Percentiles rank a stretch among this genome's conserved stretches.
Conservation (phyloP, 2,113 vertebrate genomes). For the Patagioenas fasciata region DNA sequence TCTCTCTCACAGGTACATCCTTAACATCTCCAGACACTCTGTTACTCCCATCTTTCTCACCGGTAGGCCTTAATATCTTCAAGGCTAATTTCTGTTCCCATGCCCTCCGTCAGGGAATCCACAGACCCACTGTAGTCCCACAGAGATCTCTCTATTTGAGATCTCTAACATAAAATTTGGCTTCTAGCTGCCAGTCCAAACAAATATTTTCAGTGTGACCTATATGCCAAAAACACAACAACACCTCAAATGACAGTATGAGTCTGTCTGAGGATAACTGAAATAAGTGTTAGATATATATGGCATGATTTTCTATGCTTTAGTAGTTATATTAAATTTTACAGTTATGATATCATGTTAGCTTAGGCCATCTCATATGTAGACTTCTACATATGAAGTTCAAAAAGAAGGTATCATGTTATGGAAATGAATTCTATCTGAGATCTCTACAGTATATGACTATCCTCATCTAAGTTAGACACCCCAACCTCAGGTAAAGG, state of each 20-base stretch:
- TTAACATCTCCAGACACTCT: too few species aligned
- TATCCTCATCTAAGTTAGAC: neutral
- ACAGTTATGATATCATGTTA: neutral
- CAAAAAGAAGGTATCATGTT: neutral
- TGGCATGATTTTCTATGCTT: neutral
- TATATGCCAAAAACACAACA: neutral
- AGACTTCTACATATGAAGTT: neutral
- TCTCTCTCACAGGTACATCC: too few species aligned
- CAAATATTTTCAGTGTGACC: neutral
- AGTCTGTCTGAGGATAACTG: neutral
- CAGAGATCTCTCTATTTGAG: neutral
- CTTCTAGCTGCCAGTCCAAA: neutral
- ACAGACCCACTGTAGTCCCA: too few species aligned
- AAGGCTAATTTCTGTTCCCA: too few species aligned
- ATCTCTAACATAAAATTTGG: neutral
- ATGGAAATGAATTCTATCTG: neutral
- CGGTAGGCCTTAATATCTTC: too few species aligned
- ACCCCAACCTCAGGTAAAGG: neutral
- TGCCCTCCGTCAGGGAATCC: too few species aligned
- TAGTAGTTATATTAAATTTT: neutral
- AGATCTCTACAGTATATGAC: neutral
- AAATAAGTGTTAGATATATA: neutral
- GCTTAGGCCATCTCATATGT: neutral
- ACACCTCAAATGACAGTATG: neutral
- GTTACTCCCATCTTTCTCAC: too few species aligned